Evolutionary conservation across 2,113 vertebrate genomes (phyloP).

Genomic region (Sinosuthora webbiana): DNA sequence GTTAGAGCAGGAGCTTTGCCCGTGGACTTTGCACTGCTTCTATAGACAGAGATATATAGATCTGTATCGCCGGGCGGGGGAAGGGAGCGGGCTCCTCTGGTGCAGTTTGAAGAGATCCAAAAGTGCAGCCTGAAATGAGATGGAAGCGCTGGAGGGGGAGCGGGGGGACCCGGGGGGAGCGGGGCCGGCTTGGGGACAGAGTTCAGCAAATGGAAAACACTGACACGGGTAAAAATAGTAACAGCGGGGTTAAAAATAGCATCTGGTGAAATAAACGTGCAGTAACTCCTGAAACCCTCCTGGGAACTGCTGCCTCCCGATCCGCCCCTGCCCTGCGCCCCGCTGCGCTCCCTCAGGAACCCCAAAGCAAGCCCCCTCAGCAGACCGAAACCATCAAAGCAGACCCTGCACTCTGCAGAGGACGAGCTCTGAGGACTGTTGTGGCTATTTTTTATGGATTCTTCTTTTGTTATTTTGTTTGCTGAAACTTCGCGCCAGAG

Average conservation of each 20-base stretch:
- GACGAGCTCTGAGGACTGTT: neutral
- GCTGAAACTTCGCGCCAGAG: neutral
- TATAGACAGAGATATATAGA: neutral
- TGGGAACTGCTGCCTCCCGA: slow-evolving; percentile 35
- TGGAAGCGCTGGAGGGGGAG: neutral
- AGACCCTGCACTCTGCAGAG: neutral
- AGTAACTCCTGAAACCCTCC: slow-evolving; percentile 41
- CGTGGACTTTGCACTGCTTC: slow-evolving; percentile 37
- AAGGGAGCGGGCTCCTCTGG: neutral
- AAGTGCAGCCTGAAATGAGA: neutral
- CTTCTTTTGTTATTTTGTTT: neutral
- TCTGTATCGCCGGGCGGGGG: neutral
- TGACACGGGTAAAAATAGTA: slow-evolving; percentile 66
- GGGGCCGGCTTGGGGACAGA: slow-evolving; percentile 29
- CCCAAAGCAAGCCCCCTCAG: slow-evolving; percentile 18
- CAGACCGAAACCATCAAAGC: neutral
- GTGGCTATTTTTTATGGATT: neutral
- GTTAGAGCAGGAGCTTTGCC: neutral
- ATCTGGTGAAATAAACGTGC: slow-evolving; percentile 52
- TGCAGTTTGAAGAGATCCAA: neutral
- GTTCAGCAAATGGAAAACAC: slow-evolving; percentile 69
- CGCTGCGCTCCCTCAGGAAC: neutral
- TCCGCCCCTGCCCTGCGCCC: neutral
- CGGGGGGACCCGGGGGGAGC: neutral
- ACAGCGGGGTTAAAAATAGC: slow-evolving; percentile 65